Evolutionary conservation across 2,797 vertebrate genomes (phyloP), one percentile per base, ranked within the genome.

Genomic region (Clarias fuscus): DNA sequence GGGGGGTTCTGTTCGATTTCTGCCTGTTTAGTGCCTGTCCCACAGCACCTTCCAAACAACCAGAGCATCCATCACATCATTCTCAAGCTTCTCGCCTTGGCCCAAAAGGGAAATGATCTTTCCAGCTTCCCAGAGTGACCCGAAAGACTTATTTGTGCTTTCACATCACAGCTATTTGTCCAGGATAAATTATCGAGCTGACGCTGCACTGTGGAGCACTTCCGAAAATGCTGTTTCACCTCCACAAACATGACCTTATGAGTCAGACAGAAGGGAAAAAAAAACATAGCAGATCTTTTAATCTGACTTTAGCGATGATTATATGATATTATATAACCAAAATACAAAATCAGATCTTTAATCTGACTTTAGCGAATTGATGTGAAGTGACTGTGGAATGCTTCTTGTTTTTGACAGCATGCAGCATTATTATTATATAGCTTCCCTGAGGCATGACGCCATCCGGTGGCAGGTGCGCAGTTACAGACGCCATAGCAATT

Each of bases 401-500:
- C 71, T 48, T 40, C 71, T 48, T 7, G 71, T n/a, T 73, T 48
- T 15, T n/a, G 71, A 43, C 71, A n/a, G 71, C 22, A 3, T 24
- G 22, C 5, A 2, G 71, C 24, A 48, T 13, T n/a, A 6, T 71
- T 40, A 4, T n/a, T 48, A 14, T 22, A 48, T 40, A 3, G 20
- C 13, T 27, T 64, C 56, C 78, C 78, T 37, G 59, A 58, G 71
- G 68, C 59, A 24, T 24, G 20, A 58, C 18, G 7, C 27, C 2
- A n/a, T 14, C 20, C 22, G 30, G 48, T 48, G 48, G 48, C 48
- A 64, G 61, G 37, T 48, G 61, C 53, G 71, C 87, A 85, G 89
- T 90, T 89, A 82, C 84, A 87, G 30, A 37, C n/a, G 30, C 27
- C 43, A 88, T 83, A 86, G 56, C 68, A 82, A 11, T 65, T 27